Base-by-base conservation (phyloP, 2,797 vertebrate species). In the Gambelia wislizenii region DNA sequence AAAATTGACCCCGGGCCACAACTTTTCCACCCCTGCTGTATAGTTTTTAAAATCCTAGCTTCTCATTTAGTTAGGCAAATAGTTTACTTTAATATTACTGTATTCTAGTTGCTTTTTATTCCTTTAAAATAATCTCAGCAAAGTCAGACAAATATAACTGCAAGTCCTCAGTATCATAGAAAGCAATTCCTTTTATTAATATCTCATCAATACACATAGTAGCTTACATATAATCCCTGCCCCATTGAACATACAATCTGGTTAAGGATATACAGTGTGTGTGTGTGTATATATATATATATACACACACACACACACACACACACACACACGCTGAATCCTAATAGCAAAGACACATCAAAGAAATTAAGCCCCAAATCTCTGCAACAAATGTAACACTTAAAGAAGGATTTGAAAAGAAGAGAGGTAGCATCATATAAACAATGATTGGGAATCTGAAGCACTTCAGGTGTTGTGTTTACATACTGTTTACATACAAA, bases 131-230 rank as follows among this genome's bases (percentile, higher is more conserved):
- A n/a, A 20, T 44, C 16, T 47, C 54, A 18, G 6, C 14, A 12
- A 27, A 8, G 16, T 1, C 44, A 52, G 14, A 0, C 30, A 85
- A 85, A 13, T 7, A 44, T 49, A n/a, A 47, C 9, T 12, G 16
- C 16, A 70, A 70, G 9, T 8, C 30, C 49, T n/a, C 44, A 3
- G 12, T 77, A 18, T 47, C 3, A 8, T 64, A 77, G 44, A 86
- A 78, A 86, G 33, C 33, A 1, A 27, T 78, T 59, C n/a, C n/a
- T n/a, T 85, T 86, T 86, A 86, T 86, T 86, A 49, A 67, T 77
- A 64, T 42, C n/a, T 33, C 74, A 86, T 22, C 22, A 59, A 47
- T 54, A 59, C 13, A 39, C 25, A 54, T 52, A 52, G 18, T n/a
- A 44, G 52, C 18, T 44, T 22, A 86, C 7, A 77, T 10, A 64